phyloP scores from a whole-genome alignment of 2,888 invertebrate genomes.

The Netelia fuscicornis region DNA sequence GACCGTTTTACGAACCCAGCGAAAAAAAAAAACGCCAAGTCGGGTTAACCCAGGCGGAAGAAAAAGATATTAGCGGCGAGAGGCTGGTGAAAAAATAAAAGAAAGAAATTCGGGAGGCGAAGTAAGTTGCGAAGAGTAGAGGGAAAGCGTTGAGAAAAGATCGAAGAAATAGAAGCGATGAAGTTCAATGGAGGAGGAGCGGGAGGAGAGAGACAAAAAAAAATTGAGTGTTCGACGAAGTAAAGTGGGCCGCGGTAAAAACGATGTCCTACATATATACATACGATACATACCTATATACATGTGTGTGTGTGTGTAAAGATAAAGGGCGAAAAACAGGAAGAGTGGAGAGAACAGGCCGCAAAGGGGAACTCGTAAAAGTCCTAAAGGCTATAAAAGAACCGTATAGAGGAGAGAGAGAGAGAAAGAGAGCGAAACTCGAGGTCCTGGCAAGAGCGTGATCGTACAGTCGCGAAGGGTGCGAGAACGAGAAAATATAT shows the following conservation, averaged over 20 bases:
- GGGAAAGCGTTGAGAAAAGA: constrained; percentile 14
- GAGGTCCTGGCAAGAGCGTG: constrained; percentile 53
- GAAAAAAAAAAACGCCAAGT: constrained; percentile 16
- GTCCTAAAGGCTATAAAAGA: constrained; percentile 81
- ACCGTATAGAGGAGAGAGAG: constrained; percentile 47
- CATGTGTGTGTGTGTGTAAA: not conserved
- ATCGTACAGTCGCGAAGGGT: constrained; percentile 48
- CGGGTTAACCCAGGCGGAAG: constrained; percentile 13
- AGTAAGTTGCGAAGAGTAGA: not conserved
- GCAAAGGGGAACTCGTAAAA: constrained; percentile 76
- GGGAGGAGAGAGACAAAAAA: constrained; percentile 21
- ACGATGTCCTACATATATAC: not conserved
- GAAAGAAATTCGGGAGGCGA: not conserved
- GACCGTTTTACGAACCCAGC: not conserved
- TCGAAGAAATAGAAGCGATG: constrained; percentile 19
- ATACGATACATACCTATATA: not conserved
- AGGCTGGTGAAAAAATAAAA: constrained; percentile 18
- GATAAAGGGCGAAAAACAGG: constrained; percentile 50
- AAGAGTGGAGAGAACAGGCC: constrained; percentile 57
- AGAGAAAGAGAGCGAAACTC: not conserved
- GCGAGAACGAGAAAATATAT: constrained; percentile 45
- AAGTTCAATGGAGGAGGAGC: constrained; percentile 27
- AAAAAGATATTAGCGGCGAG: constrained; percentile 36
- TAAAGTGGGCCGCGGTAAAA: constrained; percentile 34
- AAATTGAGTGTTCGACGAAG: constrained; percentile 33